Base-by-base conservation (phyloP, 2,797 vertebrate species). In the Coccyzus lansbergi region DNA sequence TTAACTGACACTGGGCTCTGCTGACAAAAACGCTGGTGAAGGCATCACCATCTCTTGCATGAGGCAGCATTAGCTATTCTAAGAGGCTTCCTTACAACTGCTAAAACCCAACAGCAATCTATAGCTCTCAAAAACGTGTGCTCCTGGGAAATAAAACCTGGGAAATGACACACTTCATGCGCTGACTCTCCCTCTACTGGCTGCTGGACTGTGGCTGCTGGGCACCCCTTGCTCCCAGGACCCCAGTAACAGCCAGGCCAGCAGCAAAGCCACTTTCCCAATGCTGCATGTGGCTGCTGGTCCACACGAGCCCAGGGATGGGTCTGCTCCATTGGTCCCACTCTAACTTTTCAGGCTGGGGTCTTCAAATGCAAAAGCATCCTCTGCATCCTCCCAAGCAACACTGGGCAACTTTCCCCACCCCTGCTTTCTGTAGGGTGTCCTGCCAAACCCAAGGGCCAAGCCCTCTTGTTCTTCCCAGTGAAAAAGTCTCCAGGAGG, bases 81-180 rank as follows among this genome's bases (percentile, higher is more conserved):
- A n/a, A 69, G 46, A 38, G n/a, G 33, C 20, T 70, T 60, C 72
- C n/a, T 28, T 21, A 7, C 9, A 13, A 26, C 4, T 26, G 29
- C 59, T 53, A 15, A 55, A 86, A 74, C 13, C 21, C 51, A 26
- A 19, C 1, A 1, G 56, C 62, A 38, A 53, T 36, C 40, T 36
- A 2, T 7, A n/a, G 52, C 56, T 49, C 28, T 16, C 53, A 34
- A 40, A 38, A 48, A 20, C 24, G 13, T 1, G 0, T 3, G 8
- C 34, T 78, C 51, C 69, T 52, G 62, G 51, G 53, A 52, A 46
- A 77, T 28, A 58, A 72, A 71, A 22, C 55, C 38, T 5, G n/a
- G 42, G 46, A 68, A 55, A 0, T 22, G 38, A 56, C 51, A 28
- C 0, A 1, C 51, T 84, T 44, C 6, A 1, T 0, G 4, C 46